Percentiles rank a stretch among this genome's conserved stretches.
Evolutionary conservation across 2,797 vertebrate species (phyloP).

Genomic region (Cyprinella venusta): DNA sequence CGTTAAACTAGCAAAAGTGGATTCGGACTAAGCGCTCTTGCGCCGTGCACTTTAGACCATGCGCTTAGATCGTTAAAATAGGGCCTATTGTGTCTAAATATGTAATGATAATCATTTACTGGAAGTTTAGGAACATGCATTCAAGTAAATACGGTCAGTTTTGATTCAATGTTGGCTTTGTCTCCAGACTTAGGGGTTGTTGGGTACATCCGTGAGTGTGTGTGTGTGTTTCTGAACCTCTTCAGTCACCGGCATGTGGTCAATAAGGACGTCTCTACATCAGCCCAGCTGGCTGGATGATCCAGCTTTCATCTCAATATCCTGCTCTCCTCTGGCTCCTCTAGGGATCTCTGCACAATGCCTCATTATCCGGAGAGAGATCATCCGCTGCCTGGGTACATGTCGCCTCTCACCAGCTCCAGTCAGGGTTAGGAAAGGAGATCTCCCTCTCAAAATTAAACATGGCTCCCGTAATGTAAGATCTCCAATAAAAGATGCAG

Average conservation of each 20-base stretch:
- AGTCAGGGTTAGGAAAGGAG: slow-evolving; percentile 42
- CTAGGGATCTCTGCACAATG: slow-evolving; percentile 42
- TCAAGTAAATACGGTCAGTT: not conserved
- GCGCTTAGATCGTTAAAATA: too few species aligned
- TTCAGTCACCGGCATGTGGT: slow-evolving; percentile 22
- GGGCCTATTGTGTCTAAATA: not conserved
- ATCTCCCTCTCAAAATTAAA: slow-evolving; percentile 52
- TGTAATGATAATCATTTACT: not conserved
- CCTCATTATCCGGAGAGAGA: slow-evolving; percentile 45
- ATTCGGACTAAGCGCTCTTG: too few species aligned
- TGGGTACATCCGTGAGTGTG: slow-evolving; percentile 2
- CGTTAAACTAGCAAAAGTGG: too few species aligned
- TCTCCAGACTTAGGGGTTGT: slow-evolving; percentile 3
- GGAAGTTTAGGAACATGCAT: not conserved
- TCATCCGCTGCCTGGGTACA: slow-evolving; percentile 43
- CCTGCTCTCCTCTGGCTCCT: slow-evolving; percentile 27
- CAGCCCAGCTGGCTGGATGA: slow-evolving; percentile 34
- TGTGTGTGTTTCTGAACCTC: slow-evolving; percentile 21
- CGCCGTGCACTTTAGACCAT: too few species aligned
- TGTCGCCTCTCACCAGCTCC: slow-evolving; percentile 45
- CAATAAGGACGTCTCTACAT: slow-evolving; percentile 29
- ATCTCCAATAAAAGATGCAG: slow-evolving; percentile 51
- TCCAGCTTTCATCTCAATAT: slow-evolving; percentile 40
- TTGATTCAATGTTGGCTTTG: not conserved
- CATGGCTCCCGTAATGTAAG: slow-evolving; percentile 47